Evolutionary conservation across 2,797 vertebrate species (phyloP).

Genomic region (Sebastes cheni): DNA sequence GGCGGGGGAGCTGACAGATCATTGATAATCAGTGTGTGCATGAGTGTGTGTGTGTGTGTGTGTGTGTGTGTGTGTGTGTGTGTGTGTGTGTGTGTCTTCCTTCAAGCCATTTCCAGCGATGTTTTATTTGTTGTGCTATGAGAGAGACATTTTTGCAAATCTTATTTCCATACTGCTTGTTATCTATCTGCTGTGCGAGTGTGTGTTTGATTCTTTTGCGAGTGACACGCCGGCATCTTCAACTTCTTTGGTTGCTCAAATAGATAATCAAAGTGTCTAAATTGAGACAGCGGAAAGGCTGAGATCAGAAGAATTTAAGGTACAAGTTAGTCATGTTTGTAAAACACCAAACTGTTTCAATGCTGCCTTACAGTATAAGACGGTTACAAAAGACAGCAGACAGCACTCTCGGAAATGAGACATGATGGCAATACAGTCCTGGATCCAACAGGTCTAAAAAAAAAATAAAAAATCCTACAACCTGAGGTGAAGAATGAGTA

Average conservation of each 20-base stretch:
- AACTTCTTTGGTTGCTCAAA: background rate
- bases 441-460: background rate
- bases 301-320: background rate
- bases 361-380: background rate
- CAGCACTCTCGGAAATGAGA: background rate
- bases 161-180: slow-evolving; percentile 9
- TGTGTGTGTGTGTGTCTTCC: slow-evolving; percentile 21
- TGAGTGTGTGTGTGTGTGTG: slow-evolving; percentile 12
- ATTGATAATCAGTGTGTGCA: slow-evolving; percentile 50
- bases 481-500: background rate
- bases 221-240: slow-evolving; percentile 1
- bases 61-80: slow-evolving; percentile 9
- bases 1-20: slow-evolving; percentile 49
- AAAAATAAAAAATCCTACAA: background rate
- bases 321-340: slow-evolving; percentile 1
- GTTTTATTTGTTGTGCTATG: slow-evolving; percentile 41
- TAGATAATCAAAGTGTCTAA: slow-evolving; percentile 11
- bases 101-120: slow-evolving; percentile 35
- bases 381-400: background rate
- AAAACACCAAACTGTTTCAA: background rate
- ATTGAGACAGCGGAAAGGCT: background rate
- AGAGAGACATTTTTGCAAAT: slow-evolving; percentile 20
- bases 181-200: background rate
- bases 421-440: background rate
- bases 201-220: background rate